Base-by-base conservation (phyloP, 2,888 invertebrate species). In the Selenia dentaria region DNA sequence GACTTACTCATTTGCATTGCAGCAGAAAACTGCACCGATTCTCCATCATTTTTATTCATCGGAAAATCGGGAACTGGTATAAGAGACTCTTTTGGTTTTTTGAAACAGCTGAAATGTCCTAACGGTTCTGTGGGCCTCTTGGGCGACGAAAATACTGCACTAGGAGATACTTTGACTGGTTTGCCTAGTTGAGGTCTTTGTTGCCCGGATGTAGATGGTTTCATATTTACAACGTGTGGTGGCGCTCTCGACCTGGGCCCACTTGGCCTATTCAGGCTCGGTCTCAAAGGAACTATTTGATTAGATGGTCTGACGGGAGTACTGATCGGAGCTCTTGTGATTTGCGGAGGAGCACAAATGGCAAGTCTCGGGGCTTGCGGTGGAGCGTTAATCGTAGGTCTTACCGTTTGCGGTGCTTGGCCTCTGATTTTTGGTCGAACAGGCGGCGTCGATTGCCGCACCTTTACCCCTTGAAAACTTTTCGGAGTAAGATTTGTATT, bases 21-120 rank as follows among this genome's bases (percentile, higher is more conserved):
- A 6, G 80, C 65, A 3, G 74, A 64, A 37, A 70, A 77, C 24
- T 84, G 74, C 6, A 72, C 56, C 1, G 67, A 52, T 12, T 73
- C 70, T 27, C 64, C 69, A 11, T 69, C 62, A 26, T 45, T 8
- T 27, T 43, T 56, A n/a, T 44, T 63, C 22, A 67, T 64, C 9
- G 48, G 41, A 32, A 77, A 51, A 43, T 83, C 84, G 24, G 74
- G 58, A 14, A 62, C 69, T 2, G 80, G 74, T 38, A 79, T 73
- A 2, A 82, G 61, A 4, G 82, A 79, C 52, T 88, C 86, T 57
- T 85, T 88, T 8, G 83, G 77, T 57, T 83, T 88, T 59, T 89
- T 90, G 52, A 88, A 86, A 63, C 82, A 83, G 64, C 81, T 82
- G 35, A 85, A 86, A 33, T 79, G 82, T 6, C 79, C 81, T 4